Conservation (phyloP, 2,888 invertebrate species). For the Calliopum simillimum region DNA sequence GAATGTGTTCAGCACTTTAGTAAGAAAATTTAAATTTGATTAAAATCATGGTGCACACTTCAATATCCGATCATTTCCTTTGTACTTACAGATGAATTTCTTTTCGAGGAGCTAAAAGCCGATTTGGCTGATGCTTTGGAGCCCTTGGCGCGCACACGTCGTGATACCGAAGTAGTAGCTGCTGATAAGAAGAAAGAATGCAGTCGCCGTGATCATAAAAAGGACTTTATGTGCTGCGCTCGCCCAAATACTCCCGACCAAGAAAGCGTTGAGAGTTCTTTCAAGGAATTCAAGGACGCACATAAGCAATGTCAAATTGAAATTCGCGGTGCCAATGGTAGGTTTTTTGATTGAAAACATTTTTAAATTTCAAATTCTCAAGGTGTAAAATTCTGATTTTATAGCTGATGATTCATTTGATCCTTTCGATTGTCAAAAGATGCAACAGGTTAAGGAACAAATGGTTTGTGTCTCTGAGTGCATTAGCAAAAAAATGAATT, state of each 20-base stretch:
- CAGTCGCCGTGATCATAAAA: slow-evolving; percentile 38
- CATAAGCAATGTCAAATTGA: slow-evolving; percentile 48
- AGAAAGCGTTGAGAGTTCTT: slow-evolving; percentile 8
- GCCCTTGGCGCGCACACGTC: slow-evolving; percentile 37
- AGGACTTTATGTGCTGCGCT: slow-evolving; percentile 48
- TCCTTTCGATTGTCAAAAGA: slow-evolving; percentile 51
- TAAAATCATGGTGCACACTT: no score
- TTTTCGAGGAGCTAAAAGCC: slow-evolving; percentile 47
- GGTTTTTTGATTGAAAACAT: background rate
- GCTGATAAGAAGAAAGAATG: slow-evolving; percentile 40
- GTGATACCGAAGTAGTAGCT: slow-evolving; percentile 41
- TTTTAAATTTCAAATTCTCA: background rate
- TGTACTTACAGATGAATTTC: slow-evolving; percentile 49
- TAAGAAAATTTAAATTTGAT: slow-evolving; percentile 38
- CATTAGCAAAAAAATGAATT: slow-evolving; percentile 46
- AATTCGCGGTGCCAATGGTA: slow-evolving; percentile 45
- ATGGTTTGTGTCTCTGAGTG: slow-evolving; percentile 52
- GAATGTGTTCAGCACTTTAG: no score
- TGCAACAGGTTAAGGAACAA: slow-evolving; percentile 48
- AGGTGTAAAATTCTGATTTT: background rate
- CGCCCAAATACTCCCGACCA: slow-evolving; percentile 43
- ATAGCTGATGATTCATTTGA: slow-evolving; percentile 47
- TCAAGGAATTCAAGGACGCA: slow-evolving; percentile 40
- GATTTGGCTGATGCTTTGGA: slow-evolving; percentile 42
- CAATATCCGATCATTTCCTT: no score